Evolutionary conservation across 2,797 vertebrate genomes (phyloP), one percentile per base, ranked within the genome.

Genomic region (Pipistrellus pygmaeus): DNA sequence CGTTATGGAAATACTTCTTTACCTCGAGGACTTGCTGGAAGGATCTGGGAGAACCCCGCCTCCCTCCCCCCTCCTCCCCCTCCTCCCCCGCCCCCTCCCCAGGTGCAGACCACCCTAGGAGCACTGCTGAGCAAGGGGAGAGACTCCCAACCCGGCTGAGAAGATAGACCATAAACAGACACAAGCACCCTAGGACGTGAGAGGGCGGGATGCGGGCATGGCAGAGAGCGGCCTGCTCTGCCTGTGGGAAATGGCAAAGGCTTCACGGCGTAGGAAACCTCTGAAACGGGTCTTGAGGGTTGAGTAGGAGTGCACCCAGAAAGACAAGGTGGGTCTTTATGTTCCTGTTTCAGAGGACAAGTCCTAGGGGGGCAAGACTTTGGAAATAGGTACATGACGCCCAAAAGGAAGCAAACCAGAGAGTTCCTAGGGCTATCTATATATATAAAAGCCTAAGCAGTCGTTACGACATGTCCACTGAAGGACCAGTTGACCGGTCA

Each of bases 141-240:
- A 88, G 66, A 66, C n/a, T 35, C 21, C 35, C 11, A 44, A 9
- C 23, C 18, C 15, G 20, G 46, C 71, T 72, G 44, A 92, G 55
- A 75, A 51, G 60, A 60, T 0, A 71, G 72, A 44, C 20, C 55
- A 57, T 2, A 27, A n/a, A 30, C 25, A 35, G 81, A 62, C 0
- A 0, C 5, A 2, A 55, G 38, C 32, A 80, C 53, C 5, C 21
- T 1, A 46, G 0, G 10, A 20, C 1, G 8, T 12, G 20, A 32
- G 1, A 85, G 51, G 85, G n/a, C 35, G 30, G 27, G 32, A 12
- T 30, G 20, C 23, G 48, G 27, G 27, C 1, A 10, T 0, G 2
- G 32, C 38, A 14, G 13, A 53, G 23, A 68, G 15, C 11, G 27
- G 2, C 35, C 53, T 48, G 13, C 57, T 88, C 44, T 21, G 12